Base-by-base conservation (phyloP, 2,797 vertebrate genomes). In the Phataginus tricuspis region DNA sequence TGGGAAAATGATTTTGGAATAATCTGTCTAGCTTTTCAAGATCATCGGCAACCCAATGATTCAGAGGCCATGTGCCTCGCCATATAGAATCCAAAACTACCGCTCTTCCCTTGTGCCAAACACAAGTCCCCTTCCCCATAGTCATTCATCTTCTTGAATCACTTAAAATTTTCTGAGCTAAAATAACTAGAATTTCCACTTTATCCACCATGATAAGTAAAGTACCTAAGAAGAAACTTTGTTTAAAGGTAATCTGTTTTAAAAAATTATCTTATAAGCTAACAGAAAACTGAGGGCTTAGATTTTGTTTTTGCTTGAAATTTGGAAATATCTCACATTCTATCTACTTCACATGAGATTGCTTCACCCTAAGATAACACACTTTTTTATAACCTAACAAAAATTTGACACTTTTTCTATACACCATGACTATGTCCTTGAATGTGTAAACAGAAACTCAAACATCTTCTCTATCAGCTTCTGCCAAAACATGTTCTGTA, bases 371-470 rank as follows among this genome's bases (percentile, higher is more conserved):
- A 64, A 91, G 15, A 88, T 85, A 95, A 96, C 75, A 95, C 31
- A 74, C 45, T 88, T 89, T 88, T 83, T 86, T 95, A 90, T 83
- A 95, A 94, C 45, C 45, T 95, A 91, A 90, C 86, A 96, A 77
- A 86, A 92, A 63, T 39, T 34, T 93, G 92, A 91, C 39, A 59
- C 10, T 64, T 95, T 83, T 94, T 92, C 82, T 85, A 29, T 88
- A 90, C 13, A 75, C 51, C 53, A 16, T 89, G 53, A 79, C 78
- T 71, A 57, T 77, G 45, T 85, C 71, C 82, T 92, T 79, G 45
- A 93, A 94, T 83, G 39, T 94, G 49, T 88, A 96, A 97, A 94
- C 77, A 96, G 51, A 96, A 95, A 95, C n/a, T 69, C 72, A 95
- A 86, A 94, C 63, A 95, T 39, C 15, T 9, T 94, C 63, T 64